These are phyloP conservation scores for Eurosta solidaginis DNA, from an alignment of 1,140 invertebrate genomes.

Conservation along the genomic window DNA sequence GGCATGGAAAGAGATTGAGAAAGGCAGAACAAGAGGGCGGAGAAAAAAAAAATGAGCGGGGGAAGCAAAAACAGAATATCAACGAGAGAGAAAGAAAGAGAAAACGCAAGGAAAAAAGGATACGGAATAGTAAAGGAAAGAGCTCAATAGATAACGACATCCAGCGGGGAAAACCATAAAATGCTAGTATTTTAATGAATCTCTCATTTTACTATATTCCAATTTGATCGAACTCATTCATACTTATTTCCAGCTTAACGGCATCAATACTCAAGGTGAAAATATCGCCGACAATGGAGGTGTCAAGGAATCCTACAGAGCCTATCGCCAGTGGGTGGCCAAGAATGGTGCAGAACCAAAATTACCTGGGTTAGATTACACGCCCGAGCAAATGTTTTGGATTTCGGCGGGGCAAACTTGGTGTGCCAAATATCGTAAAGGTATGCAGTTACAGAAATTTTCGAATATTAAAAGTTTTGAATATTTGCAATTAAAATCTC, in stretches of 20 bases:
- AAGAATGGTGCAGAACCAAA: constrained; percentile 68
- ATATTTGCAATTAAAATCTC: constrained; percentile 38
- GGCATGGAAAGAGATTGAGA: no score
- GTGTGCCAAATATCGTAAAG: constrained; percentile 65
- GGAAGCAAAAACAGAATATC: no score
- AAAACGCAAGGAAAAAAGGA: no score
- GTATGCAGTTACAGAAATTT: constrained; percentile 59
- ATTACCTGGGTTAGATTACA: constrained; percentile 71
- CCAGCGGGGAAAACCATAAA: no score
- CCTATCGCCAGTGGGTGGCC: constrained; percentile 74
- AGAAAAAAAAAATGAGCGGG: no score
- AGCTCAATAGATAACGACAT: no score
- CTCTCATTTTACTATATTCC: constrained; percentile 23
- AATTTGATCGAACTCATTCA: background rate
- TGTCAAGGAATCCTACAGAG: constrained; percentile 83
- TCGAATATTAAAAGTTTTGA: constrained; percentile 63
- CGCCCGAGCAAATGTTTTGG: constrained; percentile 76
- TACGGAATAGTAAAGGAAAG: no score
- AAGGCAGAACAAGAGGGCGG: no score
- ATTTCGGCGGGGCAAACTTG: constrained; percentile 68
- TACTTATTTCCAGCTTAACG: constrained; percentile 71
- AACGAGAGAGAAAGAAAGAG: no score
- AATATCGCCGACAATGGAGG: constrained; percentile 92
- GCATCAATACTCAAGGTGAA: constrained; percentile 87
- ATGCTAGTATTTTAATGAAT: no score